A percentile compares a stretch with the other conserved stretches of the same genome.
Conservation (phyloP, 2,888 invertebrate species). For the Amiota communis region DNA sequence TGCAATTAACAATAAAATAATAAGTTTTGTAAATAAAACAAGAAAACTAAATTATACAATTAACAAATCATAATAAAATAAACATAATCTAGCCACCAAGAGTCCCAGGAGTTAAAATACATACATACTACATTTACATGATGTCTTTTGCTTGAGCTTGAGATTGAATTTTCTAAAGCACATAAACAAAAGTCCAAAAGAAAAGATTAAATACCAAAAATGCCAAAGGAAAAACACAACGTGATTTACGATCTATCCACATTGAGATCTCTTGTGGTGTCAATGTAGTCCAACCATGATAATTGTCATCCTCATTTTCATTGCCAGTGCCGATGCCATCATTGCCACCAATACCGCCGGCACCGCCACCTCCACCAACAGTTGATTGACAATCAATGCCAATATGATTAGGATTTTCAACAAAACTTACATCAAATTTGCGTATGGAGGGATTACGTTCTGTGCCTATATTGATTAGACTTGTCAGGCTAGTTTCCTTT, state of each 20-base stretch:
- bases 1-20: not conserved
- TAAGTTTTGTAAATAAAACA: not conserved
- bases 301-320: conserved; percentile 72
- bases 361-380: not conserved
- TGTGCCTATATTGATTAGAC: conserved; percentile 28
- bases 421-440: conserved; percentile 54
- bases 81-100: too few relatives aligned
- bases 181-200: conserved; percentile 85
- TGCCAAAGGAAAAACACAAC: conserved; percentile 83
- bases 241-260: conserved; percentile 86
- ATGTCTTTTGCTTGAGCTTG: not conserved
- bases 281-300: conserved; percentile 85
- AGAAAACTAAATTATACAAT: not conserved
- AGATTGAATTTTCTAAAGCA: not conserved
- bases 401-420: conserved; percentile 51
- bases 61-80: not conserved
- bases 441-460: conserved; percentile 38
- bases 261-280: conserved; percentile 91
- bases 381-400: not conserved
- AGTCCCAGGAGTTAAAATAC: not conserved
- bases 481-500: conserved; percentile 38
- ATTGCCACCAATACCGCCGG: not conserved
- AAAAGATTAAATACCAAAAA: conserved; percentile 86
- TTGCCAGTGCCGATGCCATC: not conserved
- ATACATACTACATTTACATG: not conserved